A percentile compares a stretch with the other conserved stretches of the same genome.
Evolutionary conservation across 2,113 vertebrate genomes (phyloP).

Genomic region (Bos javanicus): DNA sequence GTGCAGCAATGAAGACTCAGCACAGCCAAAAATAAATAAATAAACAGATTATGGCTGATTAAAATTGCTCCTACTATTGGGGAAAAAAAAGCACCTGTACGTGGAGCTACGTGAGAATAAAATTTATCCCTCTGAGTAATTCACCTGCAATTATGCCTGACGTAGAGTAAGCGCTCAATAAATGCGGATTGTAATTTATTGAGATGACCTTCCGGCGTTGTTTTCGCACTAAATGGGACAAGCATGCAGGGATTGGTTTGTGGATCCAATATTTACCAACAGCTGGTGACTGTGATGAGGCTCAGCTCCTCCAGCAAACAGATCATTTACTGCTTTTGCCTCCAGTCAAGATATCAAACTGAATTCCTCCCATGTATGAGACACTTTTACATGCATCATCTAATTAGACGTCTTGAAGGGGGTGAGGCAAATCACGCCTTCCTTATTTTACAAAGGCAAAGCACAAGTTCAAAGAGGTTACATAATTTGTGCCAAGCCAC

Average conservation of each 20-base stretch:
- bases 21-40: neutral
- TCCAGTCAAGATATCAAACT: neutral
- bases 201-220: neutral
- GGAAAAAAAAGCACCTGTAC: neutral
- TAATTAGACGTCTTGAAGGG: neutral
- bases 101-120: neutral
- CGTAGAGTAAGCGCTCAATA: neutral
- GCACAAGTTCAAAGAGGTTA: neutral
- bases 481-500: conserved; percentile 15
- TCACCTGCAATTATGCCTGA: neutral
- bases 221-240: neutral
- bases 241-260: neutral
- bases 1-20: neutral
- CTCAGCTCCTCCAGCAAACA: neutral
- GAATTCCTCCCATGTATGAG: neutral
- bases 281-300: neutral
- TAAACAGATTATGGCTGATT: neutral
- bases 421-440: neutral
- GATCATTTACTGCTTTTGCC: neutral
- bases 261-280: conserved; percentile 14
- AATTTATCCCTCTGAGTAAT: conserved; percentile 10
- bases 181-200: neutral
- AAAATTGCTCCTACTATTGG: neutral
- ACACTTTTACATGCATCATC: neutral
- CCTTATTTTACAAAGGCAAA: neutral